These are phyloP conservation scores for Brachyptera putata DNA, from an alignment of 2,888 invertebrate species.

Conservation along the genomic window DNA sequence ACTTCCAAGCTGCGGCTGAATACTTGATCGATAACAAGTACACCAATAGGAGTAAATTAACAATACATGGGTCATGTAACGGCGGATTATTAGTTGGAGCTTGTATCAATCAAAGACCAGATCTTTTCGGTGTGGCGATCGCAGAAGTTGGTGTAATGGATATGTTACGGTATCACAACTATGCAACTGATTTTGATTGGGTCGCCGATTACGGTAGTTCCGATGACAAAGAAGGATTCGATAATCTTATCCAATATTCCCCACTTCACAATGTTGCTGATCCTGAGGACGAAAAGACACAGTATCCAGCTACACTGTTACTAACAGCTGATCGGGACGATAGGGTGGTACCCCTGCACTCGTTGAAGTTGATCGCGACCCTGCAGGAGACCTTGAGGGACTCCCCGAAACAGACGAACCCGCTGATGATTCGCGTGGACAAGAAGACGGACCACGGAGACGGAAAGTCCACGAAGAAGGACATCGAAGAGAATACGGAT, in stretches of 20 bases:
- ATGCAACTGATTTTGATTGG: slow-evolving; percentile 57
- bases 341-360: too few relatives aligned
- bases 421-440: slow-evolving; percentile 52
- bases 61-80: slow-evolving; percentile 54
- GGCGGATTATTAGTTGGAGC: slow-evolving; percentile 55
- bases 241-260: slow-evolving; percentile 47
- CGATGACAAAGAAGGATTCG: slow-evolving; percentile 49
- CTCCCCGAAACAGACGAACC: slow-evolving; percentile 45
- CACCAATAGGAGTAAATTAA: slow-evolving; percentile 45
- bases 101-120: too few relatives aligned
- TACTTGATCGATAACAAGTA: slow-evolving; percentile 48
- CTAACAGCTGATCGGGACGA: slow-evolving; percentile 57
- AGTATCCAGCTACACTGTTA: slow-evolving; percentile 52
- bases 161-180: slow-evolving; percentile 56
- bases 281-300: slow-evolving; percentile 37
- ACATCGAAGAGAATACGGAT: too few relatives aligned
- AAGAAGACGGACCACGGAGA: slow-evolving; percentile 56
- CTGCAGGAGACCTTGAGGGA: slow-evolving; percentile 47
- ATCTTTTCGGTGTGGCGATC: slow-evolving; percentile 49
- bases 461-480: slow-evolving; percentile 57
- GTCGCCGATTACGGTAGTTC: slow-evolving; percentile 53
- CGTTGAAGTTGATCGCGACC: slow-evolving; percentile 54
- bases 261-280: slow-evolving; percentile 52
- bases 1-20: slow-evolving; percentile 52
- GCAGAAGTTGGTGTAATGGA: slow-evolving; percentile 55